Evolutionary conservation across 2,797 vertebrate species (phyloP), one percentile per base, ranked within the genome.

Genomic region (Rachycentron canadum): DNA sequence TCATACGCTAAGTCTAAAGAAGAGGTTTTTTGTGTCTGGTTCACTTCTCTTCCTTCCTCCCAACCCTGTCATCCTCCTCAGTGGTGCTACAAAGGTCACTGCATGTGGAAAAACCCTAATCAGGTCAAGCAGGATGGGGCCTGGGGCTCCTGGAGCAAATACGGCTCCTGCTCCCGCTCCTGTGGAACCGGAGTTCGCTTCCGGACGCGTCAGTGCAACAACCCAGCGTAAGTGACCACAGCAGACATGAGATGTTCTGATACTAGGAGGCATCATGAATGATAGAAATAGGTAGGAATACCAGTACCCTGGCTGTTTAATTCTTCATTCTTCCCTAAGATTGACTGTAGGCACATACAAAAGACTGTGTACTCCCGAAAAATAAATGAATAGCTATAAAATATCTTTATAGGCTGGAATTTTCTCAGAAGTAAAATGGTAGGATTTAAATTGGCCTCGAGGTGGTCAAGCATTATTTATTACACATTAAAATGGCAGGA

Each of bases 41-140:
- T 82, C 3, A 65, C 53, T 36, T 28, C 52, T 47, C n/a, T 41
- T 17, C 53, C 45, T 32, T 64, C 38, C 21, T 30, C 19, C 45
- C n/a, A 2, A 11, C 71, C 7, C 40, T 65, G 10, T 36, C 26
- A 0, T 69, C 34, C 32, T 72, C 32, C 47, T 25, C 79, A 99
- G 98, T 99, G 98, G 98, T 99, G 98, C 93, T 99, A 99, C 69
- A 99, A 99, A 94, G 98, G 98, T 87, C 97, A 99, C 84, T 99
- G 98, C 93, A 99, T 99, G 97, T 99, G 98, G 98, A 99, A 97
- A 82, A 99, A 97, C 13, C 94, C 95, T 1, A 97, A 98, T 73
- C 97, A 98, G 92, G 92, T 97, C 80, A 98, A 96, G 84, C 97
- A 98, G 87, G 98, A 99, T 3, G 98, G 98, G 1, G 93, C 91